phyloP scores from a whole-genome alignment of 2,113 vertebrate species.

The Uria aalge region DNA sequence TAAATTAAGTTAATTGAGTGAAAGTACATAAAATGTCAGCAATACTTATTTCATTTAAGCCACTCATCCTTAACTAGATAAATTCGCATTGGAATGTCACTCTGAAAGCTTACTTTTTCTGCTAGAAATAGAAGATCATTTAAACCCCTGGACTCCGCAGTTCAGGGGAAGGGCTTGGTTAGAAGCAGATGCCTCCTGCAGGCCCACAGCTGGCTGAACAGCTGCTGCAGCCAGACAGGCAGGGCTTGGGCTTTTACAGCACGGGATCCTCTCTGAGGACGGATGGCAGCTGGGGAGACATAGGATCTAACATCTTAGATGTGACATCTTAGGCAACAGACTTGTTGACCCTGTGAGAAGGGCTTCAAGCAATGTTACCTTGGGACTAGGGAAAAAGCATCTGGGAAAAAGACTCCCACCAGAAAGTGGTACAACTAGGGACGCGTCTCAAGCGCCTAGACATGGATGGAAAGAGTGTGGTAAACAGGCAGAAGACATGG shows the following conservation, averaged over 20 bases:
- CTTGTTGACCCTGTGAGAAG: background rate
- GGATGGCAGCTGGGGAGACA: background rate
- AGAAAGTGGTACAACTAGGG: background rate
- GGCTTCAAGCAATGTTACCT: background rate
- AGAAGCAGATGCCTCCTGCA: background rate
- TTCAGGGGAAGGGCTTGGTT: background rate
- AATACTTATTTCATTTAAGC: background rate
- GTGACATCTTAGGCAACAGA: background rate
- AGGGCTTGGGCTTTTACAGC: background rate
- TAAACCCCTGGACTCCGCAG: background rate
- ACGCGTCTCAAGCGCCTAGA: background rate
- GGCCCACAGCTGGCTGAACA: background rate
- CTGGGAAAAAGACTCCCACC: background rate
- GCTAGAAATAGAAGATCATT: background rate
- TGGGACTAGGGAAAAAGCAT: background rate
- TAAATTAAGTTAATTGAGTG: background rate
- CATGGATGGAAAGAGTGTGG: background rate
- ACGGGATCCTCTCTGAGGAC: background rate
- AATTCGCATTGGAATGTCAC: background rate
- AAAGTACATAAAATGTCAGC: background rate
- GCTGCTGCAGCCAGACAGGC: background rate
- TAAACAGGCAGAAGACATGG: background rate
- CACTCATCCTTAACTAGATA: background rate
- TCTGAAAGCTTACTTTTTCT: background rate
- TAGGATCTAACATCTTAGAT: background rate